Conservation (phyloP, 2,797 vertebrate genomes). For the Catamblyrhynchus diadema region DNA sequence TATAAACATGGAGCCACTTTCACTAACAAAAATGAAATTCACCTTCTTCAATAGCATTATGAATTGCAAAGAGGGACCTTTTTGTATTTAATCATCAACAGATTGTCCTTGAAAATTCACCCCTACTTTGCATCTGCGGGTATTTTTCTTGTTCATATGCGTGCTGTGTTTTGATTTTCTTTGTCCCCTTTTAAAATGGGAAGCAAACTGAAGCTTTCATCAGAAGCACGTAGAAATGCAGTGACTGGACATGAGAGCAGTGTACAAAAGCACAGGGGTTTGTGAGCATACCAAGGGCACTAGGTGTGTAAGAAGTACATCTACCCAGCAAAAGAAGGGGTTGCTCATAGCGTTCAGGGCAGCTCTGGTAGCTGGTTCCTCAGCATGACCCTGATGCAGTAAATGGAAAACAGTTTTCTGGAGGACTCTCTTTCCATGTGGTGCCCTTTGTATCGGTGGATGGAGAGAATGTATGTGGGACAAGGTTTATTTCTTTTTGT, state of each 20-base stretch:
- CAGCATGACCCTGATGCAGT: background rate
- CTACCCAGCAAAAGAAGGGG: background rate
- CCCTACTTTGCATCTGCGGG: background rate
- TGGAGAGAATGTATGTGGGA: background rate
- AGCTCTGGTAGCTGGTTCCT: background rate
- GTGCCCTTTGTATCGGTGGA: too few relatives aligned
- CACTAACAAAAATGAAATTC: background rate
- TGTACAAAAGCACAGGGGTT: background rate
- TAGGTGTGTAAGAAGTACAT: background rate
- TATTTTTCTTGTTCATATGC: background rate
- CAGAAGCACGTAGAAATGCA: background rate
- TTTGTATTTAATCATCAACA: background rate
- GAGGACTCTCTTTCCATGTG: background rate
- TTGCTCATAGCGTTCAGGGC: background rate
- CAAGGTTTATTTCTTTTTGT: background rate
- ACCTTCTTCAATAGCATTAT: background rate
- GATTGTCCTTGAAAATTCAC: background rate
- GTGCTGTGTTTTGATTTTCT: background rate
- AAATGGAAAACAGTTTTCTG: background rate
- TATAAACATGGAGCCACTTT: background rate
- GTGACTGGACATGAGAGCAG: background rate
- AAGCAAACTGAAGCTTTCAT: background rate
- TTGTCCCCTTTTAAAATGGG: background rate
- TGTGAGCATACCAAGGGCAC: background rate
- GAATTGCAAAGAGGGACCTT: background rate